Evolutionary conservation across 2,113 vertebrate genomes (phyloP).

Genomic region (Monopterus albus): DNA sequence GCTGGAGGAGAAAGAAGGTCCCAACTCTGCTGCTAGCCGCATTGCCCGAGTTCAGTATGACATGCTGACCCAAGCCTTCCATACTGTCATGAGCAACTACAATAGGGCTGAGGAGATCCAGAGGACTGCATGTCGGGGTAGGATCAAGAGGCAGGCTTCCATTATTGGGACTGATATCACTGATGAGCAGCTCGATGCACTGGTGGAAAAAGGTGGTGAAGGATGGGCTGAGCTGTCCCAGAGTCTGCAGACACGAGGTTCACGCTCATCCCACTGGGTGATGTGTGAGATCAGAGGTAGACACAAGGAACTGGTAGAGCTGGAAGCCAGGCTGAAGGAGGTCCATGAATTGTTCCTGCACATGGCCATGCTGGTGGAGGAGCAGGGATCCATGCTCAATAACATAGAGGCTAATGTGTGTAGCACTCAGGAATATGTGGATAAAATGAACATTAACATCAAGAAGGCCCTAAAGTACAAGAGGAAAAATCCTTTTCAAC

Average conservation of each 20-base stretch:
- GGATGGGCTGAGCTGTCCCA: constrained; percentile 87
- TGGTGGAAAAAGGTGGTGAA: constrained; percentile 90
- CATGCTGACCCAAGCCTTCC: constrained; percentile 83
- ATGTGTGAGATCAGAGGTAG: constrained; percentile 87
- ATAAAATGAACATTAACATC: constrained; percentile 81
- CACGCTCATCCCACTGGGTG: constrained; percentile 81
- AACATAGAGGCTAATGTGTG: constrained; percentile 88
- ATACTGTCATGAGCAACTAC: constrained; percentile 86
- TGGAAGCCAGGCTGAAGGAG: constrained; percentile 88
- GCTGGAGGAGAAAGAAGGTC: constrained; percentile 79
- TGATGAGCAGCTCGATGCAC: constrained; percentile 85
- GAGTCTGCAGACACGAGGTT: constrained; percentile 83
- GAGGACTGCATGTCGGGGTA: constrained; percentile 84
- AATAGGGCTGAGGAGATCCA: constrained; percentile 87
- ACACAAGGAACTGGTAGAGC: constrained; percentile 88
- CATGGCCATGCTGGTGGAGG: constrained; percentile 88
- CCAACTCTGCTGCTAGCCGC: constrained; percentile 79
- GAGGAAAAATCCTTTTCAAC: constrained; percentile 85
- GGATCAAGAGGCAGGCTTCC: constrained; percentile 91
- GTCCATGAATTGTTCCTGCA: constrained; percentile 88
- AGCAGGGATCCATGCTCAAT: constrained; percentile 86
- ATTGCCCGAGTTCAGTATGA: constrained; percentile 82
- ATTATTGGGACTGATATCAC: constrained; percentile 89
- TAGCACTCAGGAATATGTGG: constrained; percentile 82
- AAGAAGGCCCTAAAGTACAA: constrained; percentile 85